These are phyloP conservation scores for Ictalurus furcatus DNA, from an alignment of 2,113 vertebrate species.

Conservation along the genomic window DNA sequence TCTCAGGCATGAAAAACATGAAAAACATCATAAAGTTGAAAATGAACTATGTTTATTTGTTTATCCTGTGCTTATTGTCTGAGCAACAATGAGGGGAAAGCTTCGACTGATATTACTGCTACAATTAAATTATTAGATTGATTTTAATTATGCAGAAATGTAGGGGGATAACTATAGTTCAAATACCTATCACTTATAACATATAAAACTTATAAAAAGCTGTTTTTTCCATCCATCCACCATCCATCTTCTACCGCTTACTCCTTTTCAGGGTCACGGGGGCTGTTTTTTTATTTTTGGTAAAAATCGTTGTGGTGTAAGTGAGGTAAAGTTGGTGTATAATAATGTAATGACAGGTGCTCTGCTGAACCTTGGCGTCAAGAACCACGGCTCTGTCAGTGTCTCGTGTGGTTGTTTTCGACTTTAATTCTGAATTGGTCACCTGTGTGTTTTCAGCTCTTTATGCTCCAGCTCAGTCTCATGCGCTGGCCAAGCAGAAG, in stretches of 20 bases:
- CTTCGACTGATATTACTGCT: no score
- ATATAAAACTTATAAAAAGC: no score
- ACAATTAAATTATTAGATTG: no score
- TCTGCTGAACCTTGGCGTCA: neutral
- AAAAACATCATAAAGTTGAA: neutral
- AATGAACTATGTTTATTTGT: neutral
- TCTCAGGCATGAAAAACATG: neutral
- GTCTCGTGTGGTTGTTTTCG: neutral
- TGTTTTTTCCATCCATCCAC: no score
- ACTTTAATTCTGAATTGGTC: neutral
- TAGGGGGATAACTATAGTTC: neutral
- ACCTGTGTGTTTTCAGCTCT: slow-evolving; percentile 60
- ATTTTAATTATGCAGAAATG: no score
- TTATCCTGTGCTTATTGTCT: neutral
- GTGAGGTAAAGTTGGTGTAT: neutral
- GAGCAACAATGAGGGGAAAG: no score
- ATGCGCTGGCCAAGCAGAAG: slow-evolving; percentile 68
- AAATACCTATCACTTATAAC: neutral
- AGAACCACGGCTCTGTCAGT: neutral
- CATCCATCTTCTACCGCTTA: no score
- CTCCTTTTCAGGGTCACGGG: no score
- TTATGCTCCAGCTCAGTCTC: slow-evolving; percentile 72
- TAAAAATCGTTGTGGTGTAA: neutral
- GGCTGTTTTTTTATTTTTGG: neutral
- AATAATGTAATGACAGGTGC: neutral